Evolutionary conservation across 2,888 invertebrate species (phyloP).

Genomic region (Chrysomela aeneicollis): DNA sequence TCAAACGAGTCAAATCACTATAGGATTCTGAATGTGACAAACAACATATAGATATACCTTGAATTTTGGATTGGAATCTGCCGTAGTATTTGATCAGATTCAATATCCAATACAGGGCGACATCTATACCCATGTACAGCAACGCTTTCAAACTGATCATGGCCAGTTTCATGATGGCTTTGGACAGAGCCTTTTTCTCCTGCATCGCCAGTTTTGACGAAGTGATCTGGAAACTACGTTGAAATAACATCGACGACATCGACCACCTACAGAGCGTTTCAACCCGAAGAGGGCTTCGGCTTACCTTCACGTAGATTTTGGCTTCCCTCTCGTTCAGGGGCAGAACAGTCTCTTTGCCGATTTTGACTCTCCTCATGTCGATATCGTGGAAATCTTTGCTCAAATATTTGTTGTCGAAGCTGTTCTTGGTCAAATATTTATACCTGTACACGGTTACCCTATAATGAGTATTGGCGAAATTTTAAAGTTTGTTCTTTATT

Average conservation of each 20-base stretch:
- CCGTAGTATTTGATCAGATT: slow-evolving; percentile 63
- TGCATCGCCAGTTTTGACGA: slow-evolving; percentile 68
- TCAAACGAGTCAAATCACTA: neutral
- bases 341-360: slow-evolving; percentile 70
- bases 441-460: slow-evolving; percentile 77
- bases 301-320: slow-evolving; percentile 69
- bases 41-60: slow-evolving; percentile 51
- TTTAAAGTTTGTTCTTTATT: neutral
- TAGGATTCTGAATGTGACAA: neutral
- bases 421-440: slow-evolving; percentile 73
- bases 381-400: slow-evolving; percentile 71
- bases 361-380: slow-evolving; percentile 68
- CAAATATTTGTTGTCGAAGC: slow-evolving; percentile 77
- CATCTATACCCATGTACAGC: slow-evolving; percentile 79
- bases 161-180: slow-evolving; percentile 67
- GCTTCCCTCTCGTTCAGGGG: slow-evolving; percentile 74
- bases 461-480: slow-evolving; percentile 25
- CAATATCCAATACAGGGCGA: slow-evolving; percentile 81
- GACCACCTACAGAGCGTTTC: neutral
- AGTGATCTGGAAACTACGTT: slow-evolving; percentile 60
- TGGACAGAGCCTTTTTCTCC: slow-evolving; percentile 68
- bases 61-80: slow-evolving; percentile 60
- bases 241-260: slow-evolving; percentile 15
- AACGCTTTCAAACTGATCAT: slow-evolving; percentile 75
- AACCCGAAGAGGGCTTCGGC: slow-evolving; percentile 23